phyloP scores from a whole-genome alignment of 1,140 invertebrate species.

The Dreissena polymorpha region DNA sequence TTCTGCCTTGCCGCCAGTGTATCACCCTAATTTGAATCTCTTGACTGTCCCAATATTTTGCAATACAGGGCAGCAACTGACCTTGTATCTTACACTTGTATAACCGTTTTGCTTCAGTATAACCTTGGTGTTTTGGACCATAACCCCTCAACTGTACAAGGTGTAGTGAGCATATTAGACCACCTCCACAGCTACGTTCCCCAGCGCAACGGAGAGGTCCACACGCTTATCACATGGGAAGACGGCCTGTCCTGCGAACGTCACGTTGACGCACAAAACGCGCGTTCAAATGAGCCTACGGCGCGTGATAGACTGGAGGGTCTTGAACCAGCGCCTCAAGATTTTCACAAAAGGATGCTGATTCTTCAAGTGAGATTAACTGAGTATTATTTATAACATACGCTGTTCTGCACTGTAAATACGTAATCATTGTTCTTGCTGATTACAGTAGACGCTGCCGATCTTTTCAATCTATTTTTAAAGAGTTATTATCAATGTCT shows the following conservation, averaged over 20 bases:
- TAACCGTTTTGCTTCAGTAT: background rate
- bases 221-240: constrained; percentile 13
- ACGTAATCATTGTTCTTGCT: background rate
- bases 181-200: constrained; percentile 21
- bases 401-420: background rate
- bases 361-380: background rate
- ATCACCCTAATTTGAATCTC: no score
- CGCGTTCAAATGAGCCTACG: constrained; percentile 2
- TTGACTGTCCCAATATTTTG: no score
- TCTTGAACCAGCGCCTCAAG: background rate
- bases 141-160: constrained; percentile 19
- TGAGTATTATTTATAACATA: constrained; percentile 8
- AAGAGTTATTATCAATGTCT: no score
- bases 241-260: constrained; percentile 24
- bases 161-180: constrained; percentile 31
- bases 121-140: constrained; percentile 27
- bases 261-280: constrained; percentile 28
- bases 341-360: constrained; percentile 19
- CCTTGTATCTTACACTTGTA: no score
- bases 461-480: background rate
- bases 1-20: no score
- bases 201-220: background rate
- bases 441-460: background rate
- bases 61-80: no score
- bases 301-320: constrained; percentile 11